Conservation (phyloP, 2,888 invertebrate species). For the Muschampia plurimacula region DNA sequence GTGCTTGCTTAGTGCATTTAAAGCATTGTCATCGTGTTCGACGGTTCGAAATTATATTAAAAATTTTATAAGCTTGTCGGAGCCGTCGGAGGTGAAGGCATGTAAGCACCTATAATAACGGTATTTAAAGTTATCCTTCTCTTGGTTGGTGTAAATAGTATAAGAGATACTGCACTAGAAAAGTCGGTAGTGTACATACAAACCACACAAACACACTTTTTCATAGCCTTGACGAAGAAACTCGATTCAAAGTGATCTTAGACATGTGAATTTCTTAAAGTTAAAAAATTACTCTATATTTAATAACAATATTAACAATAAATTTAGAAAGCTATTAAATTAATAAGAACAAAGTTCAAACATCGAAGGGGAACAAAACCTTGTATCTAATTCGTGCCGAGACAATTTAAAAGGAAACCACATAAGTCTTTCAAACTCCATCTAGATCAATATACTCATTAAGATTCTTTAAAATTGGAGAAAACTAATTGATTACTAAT, state of each 20-base stretch:
- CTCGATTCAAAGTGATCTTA: too few species aligned
- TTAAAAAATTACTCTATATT: too few species aligned
- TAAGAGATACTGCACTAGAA: too few species aligned
- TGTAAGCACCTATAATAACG: neutral
- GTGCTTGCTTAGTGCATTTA: neutral
- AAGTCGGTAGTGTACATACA: too few species aligned
- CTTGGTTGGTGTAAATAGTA: too few species aligned
- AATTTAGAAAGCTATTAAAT: too few species aligned
- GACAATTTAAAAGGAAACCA: slow-evolving; percentile 2
- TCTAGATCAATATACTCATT: neutral
- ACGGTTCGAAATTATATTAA: neutral
- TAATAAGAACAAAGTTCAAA: neutral
- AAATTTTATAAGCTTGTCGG: neutral
- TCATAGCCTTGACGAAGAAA: too few species aligned
- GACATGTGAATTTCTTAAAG: too few species aligned
- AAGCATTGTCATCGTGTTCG: neutral
- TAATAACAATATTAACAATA: too few species aligned
- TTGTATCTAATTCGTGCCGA: neutral
- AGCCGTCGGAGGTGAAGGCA: neutral
- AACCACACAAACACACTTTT: too few species aligned
- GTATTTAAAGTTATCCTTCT: too few species aligned
- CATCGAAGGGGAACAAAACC: neutral
- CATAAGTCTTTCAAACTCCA: neutral
- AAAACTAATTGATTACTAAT: slow-evolving; percentile 21
- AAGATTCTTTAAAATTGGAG: slow-evolving; percentile 19